A percentile compares a stretch with the other conserved stretches of the same genome.
phyloP scores from a whole-genome alignment of 2,888 invertebrate species.

The Idaea biselata region DNA sequence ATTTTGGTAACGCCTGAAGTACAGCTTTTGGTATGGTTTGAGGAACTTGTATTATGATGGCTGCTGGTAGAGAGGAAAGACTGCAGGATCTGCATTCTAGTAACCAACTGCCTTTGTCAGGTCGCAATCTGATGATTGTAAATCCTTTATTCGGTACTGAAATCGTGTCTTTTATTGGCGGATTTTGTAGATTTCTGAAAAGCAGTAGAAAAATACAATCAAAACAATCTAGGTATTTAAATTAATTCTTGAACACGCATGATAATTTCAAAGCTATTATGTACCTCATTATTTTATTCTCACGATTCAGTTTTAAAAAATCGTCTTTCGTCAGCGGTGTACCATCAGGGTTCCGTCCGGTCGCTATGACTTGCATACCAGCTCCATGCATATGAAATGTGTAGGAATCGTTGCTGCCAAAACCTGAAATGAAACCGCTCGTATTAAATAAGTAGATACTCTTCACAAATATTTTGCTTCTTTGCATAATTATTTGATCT shows the following conservation, averaged over 20 bases:
- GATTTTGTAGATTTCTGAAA: constrained; percentile 72
- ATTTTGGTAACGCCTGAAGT: constrained; percentile 68
- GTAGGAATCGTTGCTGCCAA: constrained; percentile 73
- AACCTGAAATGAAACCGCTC: constrained; percentile 54
- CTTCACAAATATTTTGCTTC: too few relatives aligned
- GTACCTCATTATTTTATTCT: constrained; percentile 61
- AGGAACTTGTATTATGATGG: constrained; percentile 71
- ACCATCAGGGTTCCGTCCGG: constrained; percentile 53
- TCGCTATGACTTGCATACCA: constrained; percentile 72
- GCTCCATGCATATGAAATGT: constrained; percentile 83
- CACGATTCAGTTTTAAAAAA: constrained; percentile 52
- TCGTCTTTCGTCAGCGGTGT: constrained; percentile 60
- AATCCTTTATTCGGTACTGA: constrained; percentile 84
- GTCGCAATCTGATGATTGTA: constrained; percentile 75
- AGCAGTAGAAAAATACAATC: not conserved
- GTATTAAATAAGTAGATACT: not conserved
- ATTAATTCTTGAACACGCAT: not conserved
- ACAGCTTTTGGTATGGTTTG: constrained; percentile 66
- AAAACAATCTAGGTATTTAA: not conserved
- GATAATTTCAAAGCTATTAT: not conserved
- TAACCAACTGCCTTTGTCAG: constrained; percentile 77
- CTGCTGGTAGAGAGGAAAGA: constrained; percentile 61
- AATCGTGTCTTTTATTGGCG: constrained; percentile 82
- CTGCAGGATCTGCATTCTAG: constrained; percentile 70
- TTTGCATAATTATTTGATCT: too few relatives aligned